Evolutionary conservation across 2,888 invertebrate genomes (phyloP), one percentile per base, ranked within the genome.

Genomic region (Dicyrtoma fusca): DNA sequence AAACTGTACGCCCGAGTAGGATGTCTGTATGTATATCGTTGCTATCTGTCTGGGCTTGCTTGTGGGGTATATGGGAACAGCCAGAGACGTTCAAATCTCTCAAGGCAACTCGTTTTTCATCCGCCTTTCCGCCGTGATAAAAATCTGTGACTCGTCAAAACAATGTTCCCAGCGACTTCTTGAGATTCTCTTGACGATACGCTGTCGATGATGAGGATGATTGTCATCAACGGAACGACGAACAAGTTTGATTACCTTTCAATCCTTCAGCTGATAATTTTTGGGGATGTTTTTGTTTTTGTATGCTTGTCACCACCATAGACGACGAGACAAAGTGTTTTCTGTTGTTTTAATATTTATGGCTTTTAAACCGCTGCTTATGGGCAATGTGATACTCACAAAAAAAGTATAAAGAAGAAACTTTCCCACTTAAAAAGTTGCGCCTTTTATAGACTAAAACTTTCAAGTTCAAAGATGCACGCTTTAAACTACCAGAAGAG

Each of bases 21-120:
- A 10, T 34, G 8, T 34, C 34, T 34, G 34, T 3, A 8, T 5
- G 34, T 34, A 34, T 3, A 34, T 34, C 34, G 23, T 61, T 17
- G 61, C 19, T 59, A 25, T n/a, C 13, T 2, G n/a, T 44, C n/a
- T 42, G 13, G n/a, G 45, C 4, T 17, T 34, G 34, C 34, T 34
- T 3, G 34, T 34, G 34, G 34, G 34, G 34, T 13, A 44, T 42
- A 63, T 17, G 17, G 44, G 45, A 63, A 19, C 62, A 63, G 45
- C 45, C 62, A 44, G 14, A 63, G 62, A 61, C 19, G 61, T 44
- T 61, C 61, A 44, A 61, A 26, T 61, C 61, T 34, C 8, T 63
- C 62, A 63, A 63, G 62, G 45, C 62, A 21, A 19, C 45, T 45
- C 62, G n/a, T 45, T 63, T 63, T 17, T 63, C 62, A 63, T 63